Conservation (phyloP, 2,888 invertebrate genomes). For the Mesorhabditis sp. region DNA sequence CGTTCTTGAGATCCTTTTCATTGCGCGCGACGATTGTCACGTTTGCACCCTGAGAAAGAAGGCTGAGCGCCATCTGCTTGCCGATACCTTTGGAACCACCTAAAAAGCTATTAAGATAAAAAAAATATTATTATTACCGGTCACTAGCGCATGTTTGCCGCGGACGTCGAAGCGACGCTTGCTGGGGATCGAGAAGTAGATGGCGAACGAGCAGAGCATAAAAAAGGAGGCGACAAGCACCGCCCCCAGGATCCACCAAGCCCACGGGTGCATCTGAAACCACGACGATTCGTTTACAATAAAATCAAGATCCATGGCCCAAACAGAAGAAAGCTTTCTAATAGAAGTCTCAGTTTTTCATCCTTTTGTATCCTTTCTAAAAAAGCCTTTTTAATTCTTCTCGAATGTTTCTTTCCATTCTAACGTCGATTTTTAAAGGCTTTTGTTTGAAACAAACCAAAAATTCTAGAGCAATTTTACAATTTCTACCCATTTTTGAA, state of each 20-base stretch:
- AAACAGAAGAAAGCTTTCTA: no score
- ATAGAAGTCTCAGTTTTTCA: no score
- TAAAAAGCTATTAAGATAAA: conserved; percentile 12
- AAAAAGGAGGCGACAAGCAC: conserved; percentile 17
- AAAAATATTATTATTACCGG: conserved; percentile 25
- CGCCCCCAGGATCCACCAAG: neutral
- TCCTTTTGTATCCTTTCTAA: no score
- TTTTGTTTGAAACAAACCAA: neutral
- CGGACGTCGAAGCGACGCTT: conserved; percentile 31
- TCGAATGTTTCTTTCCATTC: no score
- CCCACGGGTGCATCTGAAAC: conserved; percentile 9
- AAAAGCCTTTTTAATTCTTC: no score
- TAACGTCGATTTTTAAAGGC: no score
- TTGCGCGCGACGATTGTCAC: conserved; percentile 87
- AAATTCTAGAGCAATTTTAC: neutral
- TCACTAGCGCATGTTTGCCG: conserved; percentile 47
- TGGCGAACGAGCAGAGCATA: conserved; percentile 17
- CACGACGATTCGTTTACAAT: no score
- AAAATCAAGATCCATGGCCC: no score
- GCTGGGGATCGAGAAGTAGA: conserved; percentile 40
- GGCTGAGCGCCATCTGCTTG: conserved; percentile 41
- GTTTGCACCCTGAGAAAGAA: conserved; percentile 72
- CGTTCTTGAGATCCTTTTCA: conserved; percentile 64
- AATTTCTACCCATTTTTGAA: no score
- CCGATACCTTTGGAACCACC: conserved; percentile 57